phyloP scores from a whole-genome alignment of 2,797 vertebrate species.

The Dipus sagitta region DNA sequence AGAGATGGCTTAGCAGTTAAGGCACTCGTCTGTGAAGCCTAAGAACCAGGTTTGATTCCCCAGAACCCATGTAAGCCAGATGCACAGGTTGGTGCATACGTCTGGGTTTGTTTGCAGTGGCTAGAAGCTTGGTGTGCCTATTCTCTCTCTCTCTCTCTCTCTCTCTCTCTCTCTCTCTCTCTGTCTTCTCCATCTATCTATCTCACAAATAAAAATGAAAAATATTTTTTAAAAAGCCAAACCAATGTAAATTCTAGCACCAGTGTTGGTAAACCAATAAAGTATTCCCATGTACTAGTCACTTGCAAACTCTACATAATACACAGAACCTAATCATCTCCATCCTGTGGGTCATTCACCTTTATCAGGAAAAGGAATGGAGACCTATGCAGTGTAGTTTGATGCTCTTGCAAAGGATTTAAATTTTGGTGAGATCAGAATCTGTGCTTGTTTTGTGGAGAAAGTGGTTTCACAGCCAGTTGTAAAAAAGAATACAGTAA shows the following conservation, averaged over 20 bases:
- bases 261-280: neutral
- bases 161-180: no score
- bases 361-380: constrained; percentile 23
- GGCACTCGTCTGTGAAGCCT: no score
- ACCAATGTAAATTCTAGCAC: neutral
- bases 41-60: no score
- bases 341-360: neutral
- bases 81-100: no score
- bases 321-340: neutral
- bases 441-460: neutral
- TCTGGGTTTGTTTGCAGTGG: no score
- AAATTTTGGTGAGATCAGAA: constrained; percentile 20
- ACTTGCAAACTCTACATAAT: neutral
- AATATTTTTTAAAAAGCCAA: neutral
- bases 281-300: neutral
- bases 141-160: no score
- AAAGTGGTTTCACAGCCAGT: neutral
- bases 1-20: no score
- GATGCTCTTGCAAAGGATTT: neutral
- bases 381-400: neutral
- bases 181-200: no score
- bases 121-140: no score
- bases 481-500: neutral
- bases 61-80: neutral
- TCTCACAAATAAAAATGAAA: neutral